These are phyloP conservation scores for Ailurus styani DNA, from an alignment of 2,113 vertebrate species.

Conservation along the genomic window DNA sequence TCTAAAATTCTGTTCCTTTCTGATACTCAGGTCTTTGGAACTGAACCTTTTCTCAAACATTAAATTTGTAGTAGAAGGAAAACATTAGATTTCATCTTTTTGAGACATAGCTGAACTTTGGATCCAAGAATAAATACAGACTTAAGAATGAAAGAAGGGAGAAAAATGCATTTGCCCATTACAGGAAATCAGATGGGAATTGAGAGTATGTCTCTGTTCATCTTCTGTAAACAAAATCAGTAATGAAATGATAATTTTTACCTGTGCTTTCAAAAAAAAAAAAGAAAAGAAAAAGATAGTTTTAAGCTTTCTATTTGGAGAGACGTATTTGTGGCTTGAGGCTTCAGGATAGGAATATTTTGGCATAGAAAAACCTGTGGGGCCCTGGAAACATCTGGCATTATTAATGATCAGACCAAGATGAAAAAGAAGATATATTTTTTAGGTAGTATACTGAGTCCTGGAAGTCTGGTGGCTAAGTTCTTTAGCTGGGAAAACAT, in stretches of 20 bases:
- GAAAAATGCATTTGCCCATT: not conserved
- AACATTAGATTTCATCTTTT: constrained; percentile 13
- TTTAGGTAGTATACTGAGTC: not conserved
- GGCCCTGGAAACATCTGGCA: not conserved
- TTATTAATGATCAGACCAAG: not conserved
- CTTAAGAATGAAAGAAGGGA: constrained; percentile 15
- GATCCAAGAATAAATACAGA: constrained; percentile 10
- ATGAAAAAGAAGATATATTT: not conserved
- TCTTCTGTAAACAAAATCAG: not conserved
- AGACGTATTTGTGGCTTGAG: not conserved
- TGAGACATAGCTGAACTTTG: constrained; percentile 7
- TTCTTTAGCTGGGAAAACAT: not conserved
- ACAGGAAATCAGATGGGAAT: not conserved
- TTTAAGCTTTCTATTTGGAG: not conserved
- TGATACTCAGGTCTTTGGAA: not conserved
- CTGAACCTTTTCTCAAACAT: constrained; percentile 15
- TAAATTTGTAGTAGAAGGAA: not conserved
- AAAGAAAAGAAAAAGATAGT: not conserved
- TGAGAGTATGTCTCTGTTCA: not conserved
- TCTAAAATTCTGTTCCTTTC: not conserved
- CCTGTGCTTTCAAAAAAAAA: not conserved
- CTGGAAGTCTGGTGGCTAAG: not conserved
- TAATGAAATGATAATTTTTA: not conserved
- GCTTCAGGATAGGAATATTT: not conserved
- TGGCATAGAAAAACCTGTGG: not conserved